A percentile compares a stretch with the other conserved stretches of the same genome.
Conservation (phyloP, 2,888 invertebrate genomes). For the Clostera curtula region DNA sequence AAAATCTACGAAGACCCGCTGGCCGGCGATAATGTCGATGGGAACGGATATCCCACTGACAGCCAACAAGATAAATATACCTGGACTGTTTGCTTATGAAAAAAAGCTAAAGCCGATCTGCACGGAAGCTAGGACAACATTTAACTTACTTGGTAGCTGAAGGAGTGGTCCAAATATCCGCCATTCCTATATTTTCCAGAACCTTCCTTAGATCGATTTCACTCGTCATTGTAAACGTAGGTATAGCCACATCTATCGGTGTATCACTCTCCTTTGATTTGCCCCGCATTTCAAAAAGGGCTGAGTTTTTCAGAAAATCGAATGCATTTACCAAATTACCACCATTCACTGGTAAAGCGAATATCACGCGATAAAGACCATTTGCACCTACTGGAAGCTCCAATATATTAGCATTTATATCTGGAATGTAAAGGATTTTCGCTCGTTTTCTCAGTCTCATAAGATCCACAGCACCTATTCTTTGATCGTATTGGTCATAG, state of each 20-base stretch:
- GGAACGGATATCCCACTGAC: no score
- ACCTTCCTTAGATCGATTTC: constrained; percentile 6
- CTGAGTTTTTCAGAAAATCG: no score
- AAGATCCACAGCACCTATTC: constrained; percentile 12
- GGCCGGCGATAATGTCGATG: no score
- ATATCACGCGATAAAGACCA: constrained; percentile 8
- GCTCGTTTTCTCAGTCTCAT: constrained; percentile 12
- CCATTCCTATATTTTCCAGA: constrained; percentile 9
- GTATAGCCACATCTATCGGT: constrained; percentile 12
- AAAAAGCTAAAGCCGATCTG: no score
- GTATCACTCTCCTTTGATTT: constrained; percentile 4
- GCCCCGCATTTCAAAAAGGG: constrained; percentile 6
- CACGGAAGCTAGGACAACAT: no score
- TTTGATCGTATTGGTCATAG: constrained; percentile 7
- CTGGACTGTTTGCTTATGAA: no score
- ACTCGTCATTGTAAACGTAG: constrained; percentile 5
- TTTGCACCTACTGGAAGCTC: constrained; percentile 12
- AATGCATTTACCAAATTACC: no score
- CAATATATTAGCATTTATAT: constrained; percentile 6
- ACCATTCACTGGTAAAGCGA: no score
- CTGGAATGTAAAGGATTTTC: constrained; percentile 6
- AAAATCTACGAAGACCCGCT: no score
- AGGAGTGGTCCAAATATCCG: constrained; percentile 9
- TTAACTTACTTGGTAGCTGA: constrained; percentile 15
- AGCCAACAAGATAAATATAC: no score